Base-by-base conservation (phyloP, 2,113 vertebrate genomes). In the Dromas ardeola region DNA sequence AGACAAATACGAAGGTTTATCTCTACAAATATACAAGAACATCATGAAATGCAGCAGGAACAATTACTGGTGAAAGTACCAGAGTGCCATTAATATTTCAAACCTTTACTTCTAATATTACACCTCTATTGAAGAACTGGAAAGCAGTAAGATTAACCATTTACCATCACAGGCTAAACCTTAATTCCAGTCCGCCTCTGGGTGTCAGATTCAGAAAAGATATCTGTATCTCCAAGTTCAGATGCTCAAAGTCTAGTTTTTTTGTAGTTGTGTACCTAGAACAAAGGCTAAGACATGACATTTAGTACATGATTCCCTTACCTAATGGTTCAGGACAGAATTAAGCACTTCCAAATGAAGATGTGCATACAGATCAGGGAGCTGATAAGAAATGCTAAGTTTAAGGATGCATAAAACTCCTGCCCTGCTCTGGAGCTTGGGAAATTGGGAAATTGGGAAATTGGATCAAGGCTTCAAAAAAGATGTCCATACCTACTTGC, bases 1-100 rank as follows among this genome's bases (percentile, higher is more conserved):
- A 96, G 86, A 95, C 80, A 96, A 96, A 95, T 81, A 93, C 0
- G 84, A 86, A 95, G 66, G 70, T 87, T 95, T 95, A 96, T 92
- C 91, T 95, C 81, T 81, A 81, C 72, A 96, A 74, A 84, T 21
- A 94, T 65, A 73, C 69, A 97, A 86, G 34, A 88, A 69, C 72
- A 96, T 71, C 20, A 84, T 11, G 50, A 96, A 94, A 95, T 86
- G 84, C 42, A 97, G 59, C 65, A 97, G 92, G 77, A 94, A 93
- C 76, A 90, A 81, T 86, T 73, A 90, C 42, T 63, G 27, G 49
- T 67, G 23, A 55, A 73, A 86, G 26, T 36, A n/a, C 19, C 9
- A 58, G 50, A 73, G 34, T 42, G 30, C 10, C 2, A 0, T 86
- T 88, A 47, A 36, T 38, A 58, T 36, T 59, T 88, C 67, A 90